phyloP scores from a whole-genome alignment of 1,140 invertebrate species.

The Pollicipes pollicipes region DNA sequence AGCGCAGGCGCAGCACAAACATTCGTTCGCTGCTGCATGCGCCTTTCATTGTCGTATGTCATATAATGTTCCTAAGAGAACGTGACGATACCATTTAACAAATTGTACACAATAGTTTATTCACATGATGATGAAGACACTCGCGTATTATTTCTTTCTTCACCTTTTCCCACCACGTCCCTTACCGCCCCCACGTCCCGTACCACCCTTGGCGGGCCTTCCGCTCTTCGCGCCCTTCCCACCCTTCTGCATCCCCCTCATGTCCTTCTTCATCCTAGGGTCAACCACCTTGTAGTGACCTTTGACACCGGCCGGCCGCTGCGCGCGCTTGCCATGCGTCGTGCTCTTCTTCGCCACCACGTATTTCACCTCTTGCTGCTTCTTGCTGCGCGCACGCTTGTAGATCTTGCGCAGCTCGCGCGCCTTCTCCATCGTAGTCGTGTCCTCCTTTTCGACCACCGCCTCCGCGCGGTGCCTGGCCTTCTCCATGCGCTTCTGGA shows the following conservation, averaged over 20 bases:
- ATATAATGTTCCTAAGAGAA: no score
- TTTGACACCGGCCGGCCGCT: constrained; percentile 67
- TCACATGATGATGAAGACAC: no score
- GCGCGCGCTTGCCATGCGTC: constrained; percentile 46
- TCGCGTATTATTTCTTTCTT: no score
- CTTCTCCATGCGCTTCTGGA: constrained; percentile 66
- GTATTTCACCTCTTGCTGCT: constrained; percentile 81
- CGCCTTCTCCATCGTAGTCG: constrained; percentile 33
- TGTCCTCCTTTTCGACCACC: constrained; percentile 72
- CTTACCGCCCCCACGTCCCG: background rate
- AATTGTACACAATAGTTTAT: no score
- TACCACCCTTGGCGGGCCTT: background rate
- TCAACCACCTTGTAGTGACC: constrained; percentile 90
- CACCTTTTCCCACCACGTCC: background rate
- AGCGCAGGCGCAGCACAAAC: no score
- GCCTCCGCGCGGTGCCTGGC: constrained; percentile 89
- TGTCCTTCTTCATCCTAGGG: constrained; percentile 88
- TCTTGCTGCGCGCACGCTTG: constrained; percentile 21
- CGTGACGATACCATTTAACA: no score
- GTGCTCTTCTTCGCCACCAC: constrained; percentile 83
- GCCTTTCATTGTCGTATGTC: no score
- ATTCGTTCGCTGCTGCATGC: no score
- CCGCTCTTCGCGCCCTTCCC: no score
- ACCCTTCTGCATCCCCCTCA: constrained; percentile 38
- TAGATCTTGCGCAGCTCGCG: constrained; percentile 19